Percentiles rank a stretch among this genome's conserved stretches.
Conservation (phyloP, 2,113 vertebrate species). For the Dinomys branickii region DNA sequence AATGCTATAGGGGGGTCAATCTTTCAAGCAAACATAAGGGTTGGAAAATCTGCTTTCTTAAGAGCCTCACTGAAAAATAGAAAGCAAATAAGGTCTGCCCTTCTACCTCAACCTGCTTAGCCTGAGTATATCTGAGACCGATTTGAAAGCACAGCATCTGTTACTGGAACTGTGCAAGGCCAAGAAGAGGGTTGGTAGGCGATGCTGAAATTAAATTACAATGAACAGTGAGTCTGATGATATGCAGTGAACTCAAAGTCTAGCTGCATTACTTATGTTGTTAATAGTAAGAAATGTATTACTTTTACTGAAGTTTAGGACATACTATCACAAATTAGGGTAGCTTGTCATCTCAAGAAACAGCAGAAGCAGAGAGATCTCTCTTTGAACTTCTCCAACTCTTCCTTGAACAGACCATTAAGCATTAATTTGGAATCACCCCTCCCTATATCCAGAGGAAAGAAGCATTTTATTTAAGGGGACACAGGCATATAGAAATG, state of each 20-base stretch:
- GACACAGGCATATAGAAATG: background rate
- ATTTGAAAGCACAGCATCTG: slow-evolving; percentile 35
- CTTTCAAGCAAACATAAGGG: background rate
- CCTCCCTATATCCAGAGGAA: background rate
- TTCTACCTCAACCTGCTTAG: background rate
- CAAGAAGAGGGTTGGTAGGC: background rate
- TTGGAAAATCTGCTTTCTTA: background rate
- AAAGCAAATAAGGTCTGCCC: background rate
- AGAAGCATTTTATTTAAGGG: background rate
- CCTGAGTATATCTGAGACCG: background rate
- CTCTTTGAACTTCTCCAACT: background rate
- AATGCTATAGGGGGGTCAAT: background rate
- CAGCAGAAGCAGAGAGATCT: background rate
- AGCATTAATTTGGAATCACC: background rate
- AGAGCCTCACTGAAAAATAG: background rate
- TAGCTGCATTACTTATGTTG: background rate
- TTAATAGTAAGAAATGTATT: background rate
- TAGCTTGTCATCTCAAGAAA: background rate
- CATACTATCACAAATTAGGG: background rate
- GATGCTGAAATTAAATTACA: background rate
- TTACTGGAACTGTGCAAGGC: background rate
- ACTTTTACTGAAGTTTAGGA: background rate
- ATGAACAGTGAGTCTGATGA: background rate
- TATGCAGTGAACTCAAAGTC: background rate
- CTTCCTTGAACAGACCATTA: background rate